Evolutionary conservation across 2,797 vertebrate genomes (phyloP), one percentile per base, ranked within the genome.

Genomic region (Hybognathus amarus): DNA sequence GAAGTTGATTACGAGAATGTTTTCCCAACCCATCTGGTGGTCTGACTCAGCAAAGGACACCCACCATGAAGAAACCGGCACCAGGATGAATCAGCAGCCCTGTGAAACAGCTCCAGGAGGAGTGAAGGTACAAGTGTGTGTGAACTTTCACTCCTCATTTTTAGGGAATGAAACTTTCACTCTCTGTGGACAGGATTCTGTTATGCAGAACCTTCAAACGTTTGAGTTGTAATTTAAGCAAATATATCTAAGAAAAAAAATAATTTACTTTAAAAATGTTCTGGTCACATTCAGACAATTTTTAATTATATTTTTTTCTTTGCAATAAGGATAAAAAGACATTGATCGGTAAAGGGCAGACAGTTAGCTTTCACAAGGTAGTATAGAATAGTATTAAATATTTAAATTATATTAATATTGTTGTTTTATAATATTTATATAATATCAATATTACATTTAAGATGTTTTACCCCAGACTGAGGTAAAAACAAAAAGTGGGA

Each of bases 401-500:
- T 61, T 27, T 27, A 24, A 24, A 27, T 27, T 2, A 27, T 59
- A 24, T 11, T 5, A 12, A n/a, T 1, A 61, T 61, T 61, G n/a
- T 27, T 27, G 54, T 12, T 24, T 59, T 5, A 24, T 12, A 24
- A 59, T 59, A 56, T 56, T n/a, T 1, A 22, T 54, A 88, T 36
- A 45, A 52, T 38, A 61, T 69, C 50, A 42, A 89, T 86, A 88
- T 75, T 82, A 81, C 80, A 54, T 86, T 42, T 66, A 20, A 79
- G 13, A 27, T 22, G 54, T 7, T 88, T 79, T 87, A 89, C 82
- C 77, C 79, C 84, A 74, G n/a, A 87, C 89, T 83, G 82, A 91
- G 88, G 88, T 87, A 87, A 91, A 91, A 92, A 82, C 75, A 88
- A 92, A 91, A 92, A 92, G 92, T 91, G 91, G 91, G 92, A 90